Evolutionary conservation across 2,888 invertebrate species (phyloP), one percentile per base, ranked within the genome.

Genomic region (Eucriotettix oculatus): DNA sequence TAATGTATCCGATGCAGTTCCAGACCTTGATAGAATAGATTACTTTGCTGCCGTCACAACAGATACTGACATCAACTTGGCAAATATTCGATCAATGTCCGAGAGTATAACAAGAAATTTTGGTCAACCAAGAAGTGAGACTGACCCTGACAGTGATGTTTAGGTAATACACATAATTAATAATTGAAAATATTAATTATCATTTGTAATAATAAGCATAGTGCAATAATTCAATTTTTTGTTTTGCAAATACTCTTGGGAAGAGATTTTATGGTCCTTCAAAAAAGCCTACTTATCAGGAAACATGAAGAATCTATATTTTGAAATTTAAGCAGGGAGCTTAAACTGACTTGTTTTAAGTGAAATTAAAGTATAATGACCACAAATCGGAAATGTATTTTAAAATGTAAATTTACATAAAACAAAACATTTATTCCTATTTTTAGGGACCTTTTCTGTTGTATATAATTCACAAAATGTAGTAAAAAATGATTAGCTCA

Each of bases 91-190:
- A 65, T 84, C 85, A 59, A 84, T 87, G 76, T 85, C 84, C 70
- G 85, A 86, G 69, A 85, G 83, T 68, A 87, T 87, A 64, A 85
- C 86, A 5, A 76, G 85, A 65, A 86, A 86, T 73, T 87, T 87
- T 74, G 86, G 87, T 58, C 84, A 84, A 70, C 81, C 84, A 56
- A 78, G 80, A 68, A 80, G 76, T 66, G 77, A 83, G 69, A 83
- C 82, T 11, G 84, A 84, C 71, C 81, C 77, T 57, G 83, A 83
- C 68, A 83, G 83, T 73, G 84, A 84, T 70, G 80, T 82, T 48
- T 48, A 48, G 48, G 48, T 48, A 48, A 48, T 29, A 48, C 9
- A n/a, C 9, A 48, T 14, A 48, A 7, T 48, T 48, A 48, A 48
- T 14, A 7, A 5, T 7, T 29, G 29, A 29, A 7, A n/a, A n/a